Evolutionary conservation across 2,797 vertebrate species (phyloP).

Genomic region (Anableps anableps): DNA sequence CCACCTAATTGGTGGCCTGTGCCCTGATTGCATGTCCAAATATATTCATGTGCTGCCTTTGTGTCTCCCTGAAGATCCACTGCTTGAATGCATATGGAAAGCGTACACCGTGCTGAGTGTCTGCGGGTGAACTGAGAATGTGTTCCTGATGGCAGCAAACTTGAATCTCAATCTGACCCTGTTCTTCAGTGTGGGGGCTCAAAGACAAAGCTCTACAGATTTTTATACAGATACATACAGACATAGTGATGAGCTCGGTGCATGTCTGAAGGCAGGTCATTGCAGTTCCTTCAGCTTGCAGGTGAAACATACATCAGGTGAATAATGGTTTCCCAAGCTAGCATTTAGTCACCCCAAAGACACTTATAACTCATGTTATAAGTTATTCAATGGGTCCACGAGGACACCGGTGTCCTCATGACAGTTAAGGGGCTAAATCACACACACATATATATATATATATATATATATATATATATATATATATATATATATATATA

Average conservation of each 20-base stretch:
- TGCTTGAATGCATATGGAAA: constrained; percentile 43
- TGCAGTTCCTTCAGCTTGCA: background rate
- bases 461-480: no score
- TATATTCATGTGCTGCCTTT: constrained; percentile 67
- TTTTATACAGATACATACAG: constrained; percentile 5
- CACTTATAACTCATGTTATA: no score
- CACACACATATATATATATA: no score
- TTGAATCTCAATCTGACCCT: constrained; percentile 54
- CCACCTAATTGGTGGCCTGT: constrained; percentile 63
- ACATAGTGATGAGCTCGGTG: background rate
- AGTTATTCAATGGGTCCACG: no score
- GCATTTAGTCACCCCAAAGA: no score
- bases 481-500: no score
- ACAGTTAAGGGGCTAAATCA: no score
- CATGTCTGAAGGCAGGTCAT: no score
- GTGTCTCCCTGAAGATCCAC: constrained; percentile 53
- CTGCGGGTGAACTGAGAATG: constrained; percentile 30
- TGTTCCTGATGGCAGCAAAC: constrained; percentile 39
- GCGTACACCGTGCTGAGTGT: constrained; percentile 5
- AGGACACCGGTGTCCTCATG: no score
- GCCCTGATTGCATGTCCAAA: constrained; percentile 71
- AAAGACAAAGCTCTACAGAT: constrained; percentile 43
- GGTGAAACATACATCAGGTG: background rate
- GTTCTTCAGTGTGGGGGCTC: constrained; percentile 19
- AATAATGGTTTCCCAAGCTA: background rate